Evolutionary conservation across 2,797 vertebrate species (phyloP).

Genomic region (Malacoctenus gilli): DNA sequence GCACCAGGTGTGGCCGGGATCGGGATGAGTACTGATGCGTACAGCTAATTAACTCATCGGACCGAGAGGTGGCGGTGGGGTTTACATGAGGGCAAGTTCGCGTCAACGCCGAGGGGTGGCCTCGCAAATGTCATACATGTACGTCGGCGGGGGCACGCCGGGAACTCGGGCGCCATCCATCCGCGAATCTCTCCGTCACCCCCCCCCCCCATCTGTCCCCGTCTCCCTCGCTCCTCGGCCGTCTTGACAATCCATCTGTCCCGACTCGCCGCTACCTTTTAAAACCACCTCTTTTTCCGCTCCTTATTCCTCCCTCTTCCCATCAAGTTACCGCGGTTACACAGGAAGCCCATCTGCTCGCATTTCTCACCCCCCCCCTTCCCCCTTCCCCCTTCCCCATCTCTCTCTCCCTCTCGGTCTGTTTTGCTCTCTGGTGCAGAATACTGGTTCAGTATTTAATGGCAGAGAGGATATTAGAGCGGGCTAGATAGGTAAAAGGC

Average conservation of each 20-base stretch:
- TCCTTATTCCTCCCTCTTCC: constrained; percentile 51
- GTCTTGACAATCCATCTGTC: constrained; percentile 64
- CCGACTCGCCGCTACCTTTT: constrained; percentile 55
- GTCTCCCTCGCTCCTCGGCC: constrained; percentile 20
- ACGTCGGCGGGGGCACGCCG: constrained; percentile 54
- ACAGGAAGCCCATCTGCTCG: constrained; percentile 70
- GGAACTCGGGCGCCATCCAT: constrained; percentile 50
- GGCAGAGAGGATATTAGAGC: constrained; percentile 63
- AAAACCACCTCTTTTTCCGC: constrained; percentile 43
- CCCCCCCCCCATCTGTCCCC: constrained; percentile 62
- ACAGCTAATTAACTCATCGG: constrained; percentile 72
- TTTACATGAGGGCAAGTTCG: constrained; percentile 48
- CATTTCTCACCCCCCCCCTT: constrained; percentile 25
- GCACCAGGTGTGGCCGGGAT: constrained; percentile 78
- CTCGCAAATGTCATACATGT: constrained; percentile 55
- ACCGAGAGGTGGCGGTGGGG: constrained; percentile 66
- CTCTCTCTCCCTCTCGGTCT: not conserved
- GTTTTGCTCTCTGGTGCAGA: constrained; percentile 49
- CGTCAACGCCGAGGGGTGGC: constrained; percentile 50
- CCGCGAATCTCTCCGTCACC: constrained; percentile 63
- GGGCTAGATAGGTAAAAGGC: constrained; percentile 69
- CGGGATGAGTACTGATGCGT: constrained; percentile 71
- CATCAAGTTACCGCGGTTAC: constrained; percentile 59
- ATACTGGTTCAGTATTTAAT: constrained; percentile 64
- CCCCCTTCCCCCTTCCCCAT: not conserved